Conservation (phyloP, 2,113 vertebrate species). For the Gadus chalcogrammus region DNA sequence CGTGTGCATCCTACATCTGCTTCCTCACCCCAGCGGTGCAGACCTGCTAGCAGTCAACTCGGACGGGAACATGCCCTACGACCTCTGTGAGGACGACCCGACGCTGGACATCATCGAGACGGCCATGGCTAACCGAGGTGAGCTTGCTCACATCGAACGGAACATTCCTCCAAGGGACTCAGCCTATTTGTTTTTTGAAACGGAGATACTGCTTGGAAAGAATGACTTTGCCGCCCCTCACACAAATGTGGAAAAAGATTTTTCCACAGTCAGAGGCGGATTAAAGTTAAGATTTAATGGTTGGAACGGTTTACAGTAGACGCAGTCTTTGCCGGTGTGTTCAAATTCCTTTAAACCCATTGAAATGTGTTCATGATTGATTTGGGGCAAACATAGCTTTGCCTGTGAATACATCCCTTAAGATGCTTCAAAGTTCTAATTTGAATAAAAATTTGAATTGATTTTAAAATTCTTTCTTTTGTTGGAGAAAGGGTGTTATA, state of each 20-base stretch:
- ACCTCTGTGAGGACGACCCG: constrained; percentile 95
- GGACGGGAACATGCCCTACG: constrained; percentile 97
- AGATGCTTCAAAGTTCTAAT: too few species aligned
- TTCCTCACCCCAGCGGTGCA: constrained; percentile 78
- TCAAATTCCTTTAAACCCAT: too few species aligned
- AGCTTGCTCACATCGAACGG: constrained; percentile 33
- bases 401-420: too few species aligned
- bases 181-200: not conserved
- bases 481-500: too few species aligned
- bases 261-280: not conserved
- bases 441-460: too few species aligned
- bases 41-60: constrained; percentile 94
- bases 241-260: not conserved
- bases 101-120: constrained; percentile 97
- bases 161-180: not conserved
- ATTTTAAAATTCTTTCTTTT: too few species aligned
- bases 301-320: not conserved
- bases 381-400: too few species aligned
- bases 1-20: not conserved
- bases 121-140: constrained; percentile 96
- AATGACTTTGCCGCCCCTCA: not conserved
- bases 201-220: not conserved
- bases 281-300: not conserved
- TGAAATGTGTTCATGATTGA: too few species aligned
- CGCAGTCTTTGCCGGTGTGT: too few species aligned